Evolutionary conservation across 2,113 vertebrate species (phyloP).

Genomic region (Myodes glareolus): DNA sequence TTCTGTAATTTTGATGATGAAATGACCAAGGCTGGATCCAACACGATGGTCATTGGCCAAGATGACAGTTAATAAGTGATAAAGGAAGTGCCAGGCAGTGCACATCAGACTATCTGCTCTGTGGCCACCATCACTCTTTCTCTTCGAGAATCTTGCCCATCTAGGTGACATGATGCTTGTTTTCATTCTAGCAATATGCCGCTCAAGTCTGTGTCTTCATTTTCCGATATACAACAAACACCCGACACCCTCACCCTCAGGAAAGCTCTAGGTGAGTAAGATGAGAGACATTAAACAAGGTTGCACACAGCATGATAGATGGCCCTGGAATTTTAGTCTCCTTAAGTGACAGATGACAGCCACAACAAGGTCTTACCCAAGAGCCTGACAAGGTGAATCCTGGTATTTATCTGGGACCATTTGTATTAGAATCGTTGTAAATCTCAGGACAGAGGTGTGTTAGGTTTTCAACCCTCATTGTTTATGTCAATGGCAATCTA

Average conservation of each 20-base stretch:
- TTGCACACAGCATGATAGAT: neutral
- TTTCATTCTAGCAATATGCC: neutral
- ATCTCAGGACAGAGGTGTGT: neutral
- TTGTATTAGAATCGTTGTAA: neutral
- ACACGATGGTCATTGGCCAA: neutral
- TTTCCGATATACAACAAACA: neutral
- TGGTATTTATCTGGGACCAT: neutral
- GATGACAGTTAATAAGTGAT: neutral
- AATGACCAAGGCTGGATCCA: neutral
- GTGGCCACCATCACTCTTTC: neutral
- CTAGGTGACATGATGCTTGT: neutral
- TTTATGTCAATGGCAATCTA: neutral
- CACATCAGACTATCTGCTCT: neutral
- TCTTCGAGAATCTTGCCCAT: neutral
- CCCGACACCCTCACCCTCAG: neutral
- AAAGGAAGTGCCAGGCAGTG: neutral
- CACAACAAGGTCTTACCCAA: neutral
- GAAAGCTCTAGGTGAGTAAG: neutral
- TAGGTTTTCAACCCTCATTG: neutral
- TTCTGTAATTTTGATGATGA: neutral
- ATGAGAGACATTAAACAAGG: conserved; percentile 11
- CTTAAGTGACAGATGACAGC: neutral
- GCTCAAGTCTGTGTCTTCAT: neutral
- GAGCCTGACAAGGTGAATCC: neutral
- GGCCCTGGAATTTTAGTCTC: neutral